Conservation (phyloP, 2,888 invertebrate genomes). For the Drosophila nr. perissopoda region DNA sequence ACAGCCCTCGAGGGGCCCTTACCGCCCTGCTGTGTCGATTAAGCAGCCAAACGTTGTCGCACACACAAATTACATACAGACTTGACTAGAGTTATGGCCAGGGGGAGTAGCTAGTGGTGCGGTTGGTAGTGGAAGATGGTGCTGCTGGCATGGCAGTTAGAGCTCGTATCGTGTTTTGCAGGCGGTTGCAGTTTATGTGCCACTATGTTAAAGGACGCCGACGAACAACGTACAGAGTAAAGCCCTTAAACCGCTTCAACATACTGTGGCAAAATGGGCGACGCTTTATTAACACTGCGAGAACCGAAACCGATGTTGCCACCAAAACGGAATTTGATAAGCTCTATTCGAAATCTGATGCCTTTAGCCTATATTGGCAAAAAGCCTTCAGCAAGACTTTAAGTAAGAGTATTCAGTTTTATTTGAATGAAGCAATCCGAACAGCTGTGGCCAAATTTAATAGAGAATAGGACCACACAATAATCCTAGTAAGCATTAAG, state of each 20-base stretch:
- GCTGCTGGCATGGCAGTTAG: constrained; percentile 12
- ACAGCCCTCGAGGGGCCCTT: constrained; percentile 36
- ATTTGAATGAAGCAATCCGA: background rate
- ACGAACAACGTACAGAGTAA: constrained; percentile 12
- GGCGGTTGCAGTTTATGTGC: constrained; percentile 66
- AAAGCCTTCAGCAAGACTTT: background rate
- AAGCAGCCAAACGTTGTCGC: constrained; percentile 53
- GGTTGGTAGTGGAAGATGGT: background rate
- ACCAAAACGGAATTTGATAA: constrained; percentile 12
- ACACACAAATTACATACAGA: constrained; percentile 63
- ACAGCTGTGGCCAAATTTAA: background rate
- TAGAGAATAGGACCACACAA: background rate
- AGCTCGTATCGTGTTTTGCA: constrained; percentile 51
- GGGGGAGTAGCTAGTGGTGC: background rate
- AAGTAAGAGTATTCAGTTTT: background rate
- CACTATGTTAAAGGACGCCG: constrained; percentile 58
- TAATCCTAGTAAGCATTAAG: background rate
- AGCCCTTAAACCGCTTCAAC: constrained; percentile 43
- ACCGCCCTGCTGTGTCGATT: constrained; percentile 56
- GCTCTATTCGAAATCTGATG: constrained; percentile 17
- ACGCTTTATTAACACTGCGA: constrained; percentile 32
- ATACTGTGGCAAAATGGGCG: constrained; percentile 30
- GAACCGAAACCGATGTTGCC: constrained; percentile 19
- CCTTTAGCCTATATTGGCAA: no score
- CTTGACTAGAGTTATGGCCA: constrained; percentile 27